Conservation (phyloP, 2,113 vertebrate species). For the Muntiacus reevesi region DNA sequence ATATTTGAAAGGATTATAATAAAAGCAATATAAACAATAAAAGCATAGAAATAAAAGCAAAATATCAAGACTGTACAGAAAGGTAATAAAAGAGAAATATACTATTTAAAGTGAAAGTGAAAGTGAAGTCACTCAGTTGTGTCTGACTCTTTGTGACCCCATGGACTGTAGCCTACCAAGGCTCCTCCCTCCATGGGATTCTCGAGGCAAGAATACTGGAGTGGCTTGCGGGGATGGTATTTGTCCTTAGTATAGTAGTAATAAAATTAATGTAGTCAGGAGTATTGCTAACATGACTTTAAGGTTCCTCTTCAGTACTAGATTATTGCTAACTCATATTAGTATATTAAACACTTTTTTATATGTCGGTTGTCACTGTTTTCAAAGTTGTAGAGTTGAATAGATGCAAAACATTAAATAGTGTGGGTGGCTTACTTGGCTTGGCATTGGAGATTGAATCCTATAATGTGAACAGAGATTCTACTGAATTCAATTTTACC, state of each 20-base stretch:
- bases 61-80: neutral
- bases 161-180: no score
- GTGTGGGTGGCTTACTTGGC: constrained; percentile 64
- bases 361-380: constrained; percentile 51
- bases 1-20: neutral
- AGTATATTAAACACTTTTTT: constrained; percentile 39
- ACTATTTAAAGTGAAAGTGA: neutral
- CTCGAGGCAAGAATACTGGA: no score
- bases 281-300: constrained; percentile 15
- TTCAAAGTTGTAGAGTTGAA: constrained; percentile 45
- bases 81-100: neutral
- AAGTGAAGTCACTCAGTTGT: no score
- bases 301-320: neutral
- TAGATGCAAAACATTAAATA: constrained; percentile 62
- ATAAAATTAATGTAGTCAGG: neutral
- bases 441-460: constrained; percentile 54
- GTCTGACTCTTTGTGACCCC: no score
- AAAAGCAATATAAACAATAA: neutral
- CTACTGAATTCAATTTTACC: constrained; percentile 58
- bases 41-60: neutral
- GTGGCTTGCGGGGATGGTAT: neutral
- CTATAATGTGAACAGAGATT: constrained; percentile 55
- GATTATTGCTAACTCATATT: constrained; percentile 56
- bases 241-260: neutral
- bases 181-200: no score